A percentile compares a stretch with the other conserved stretches of the same genome.
These are phyloP conservation scores for Diglossa cyanea DNA, from an alignment of 2,797 vertebrate species.

Conservation along the genomic window DNA sequence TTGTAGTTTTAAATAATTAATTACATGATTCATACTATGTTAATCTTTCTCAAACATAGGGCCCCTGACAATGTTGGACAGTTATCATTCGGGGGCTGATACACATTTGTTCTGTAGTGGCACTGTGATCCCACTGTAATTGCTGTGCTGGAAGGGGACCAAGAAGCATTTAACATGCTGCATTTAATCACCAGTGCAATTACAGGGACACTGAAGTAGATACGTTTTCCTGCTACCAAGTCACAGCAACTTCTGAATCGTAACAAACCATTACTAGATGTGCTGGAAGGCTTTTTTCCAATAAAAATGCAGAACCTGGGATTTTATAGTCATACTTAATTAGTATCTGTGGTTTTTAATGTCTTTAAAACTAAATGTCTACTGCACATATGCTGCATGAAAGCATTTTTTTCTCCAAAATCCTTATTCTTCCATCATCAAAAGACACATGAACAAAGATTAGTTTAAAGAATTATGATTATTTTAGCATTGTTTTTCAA, in stretches of 20 bases:
- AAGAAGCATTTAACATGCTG: constrained; percentile 56
- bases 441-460: background rate
- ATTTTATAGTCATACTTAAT: constrained; percentile 57
- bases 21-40: background rate
- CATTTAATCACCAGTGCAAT: constrained; percentile 66
- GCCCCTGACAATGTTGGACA: background rate
- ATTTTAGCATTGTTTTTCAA: background rate
- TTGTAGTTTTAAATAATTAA: background rate
- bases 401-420: background rate
- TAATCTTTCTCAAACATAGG: background rate
- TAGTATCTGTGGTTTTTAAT: background rate
- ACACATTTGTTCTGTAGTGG: constrained; percentile 8
- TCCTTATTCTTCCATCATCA: background rate
- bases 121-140: constrained; percentile 41
- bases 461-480: background rate
- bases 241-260: constrained; percentile 53
- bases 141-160: constrained; percentile 52
- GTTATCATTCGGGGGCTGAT: constrained; percentile 10
- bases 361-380: background rate
- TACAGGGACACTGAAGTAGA: constrained; percentile 55
- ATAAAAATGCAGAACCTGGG: constrained; percentile 48
- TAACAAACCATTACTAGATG: constrained; percentile 57
- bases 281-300: constrained; percentile 39
- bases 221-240: constrained; percentile 54
- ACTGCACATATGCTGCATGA: background rate